Conservation (phyloP, 2,888 invertebrate species). For the Eugnorisma glareosa region DNA sequence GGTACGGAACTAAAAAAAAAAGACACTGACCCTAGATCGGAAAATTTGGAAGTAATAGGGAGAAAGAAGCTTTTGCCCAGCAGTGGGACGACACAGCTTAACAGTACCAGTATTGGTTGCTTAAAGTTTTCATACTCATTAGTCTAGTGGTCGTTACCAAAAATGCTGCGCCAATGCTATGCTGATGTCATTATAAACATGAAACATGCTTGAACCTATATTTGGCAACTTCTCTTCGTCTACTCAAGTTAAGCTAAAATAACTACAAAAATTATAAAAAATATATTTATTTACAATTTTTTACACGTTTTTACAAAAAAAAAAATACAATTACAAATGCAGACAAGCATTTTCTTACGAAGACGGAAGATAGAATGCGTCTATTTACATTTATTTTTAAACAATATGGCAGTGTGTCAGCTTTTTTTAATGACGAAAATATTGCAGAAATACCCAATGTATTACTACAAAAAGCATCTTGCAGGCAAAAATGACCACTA, state of each 20-base stretch:
- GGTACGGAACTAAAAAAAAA: too few relatives aligned
- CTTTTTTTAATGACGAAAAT: slow-evolving; percentile 7
- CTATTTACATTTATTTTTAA: slow-evolving; percentile 58
- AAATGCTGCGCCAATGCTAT: too few relatives aligned
- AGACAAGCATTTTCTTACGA: slow-evolving; percentile 56
- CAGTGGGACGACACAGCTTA: too few relatives aligned
- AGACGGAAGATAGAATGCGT: slow-evolving; percentile 53
- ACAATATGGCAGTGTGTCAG: slow-evolving; percentile 60
- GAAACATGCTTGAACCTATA: neutral
- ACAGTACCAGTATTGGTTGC: too few relatives aligned
- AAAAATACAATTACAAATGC: slow-evolving; percentile 61
- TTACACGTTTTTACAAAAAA: slow-evolving; percentile 69
- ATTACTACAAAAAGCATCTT: slow-evolving; percentile 20
- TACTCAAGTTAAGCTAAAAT: neutral
- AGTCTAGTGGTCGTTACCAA: neutral
- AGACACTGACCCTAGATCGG: too few relatives aligned
- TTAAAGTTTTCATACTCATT: too few relatives aligned
- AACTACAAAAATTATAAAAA: slow-evolving; percentile 37
- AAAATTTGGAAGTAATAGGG: too few relatives aligned
- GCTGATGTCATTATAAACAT: neutral
- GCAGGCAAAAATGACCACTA: neutral
- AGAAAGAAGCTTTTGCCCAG: too few relatives aligned
- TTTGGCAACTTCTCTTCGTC: neutral
- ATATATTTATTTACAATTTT: slow-evolving; percentile 73
- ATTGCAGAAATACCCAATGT: slow-evolving; percentile 32